phyloP scores from a whole-genome alignment of 2,888 invertebrate genomes.

The Villa cingulata region DNA sequence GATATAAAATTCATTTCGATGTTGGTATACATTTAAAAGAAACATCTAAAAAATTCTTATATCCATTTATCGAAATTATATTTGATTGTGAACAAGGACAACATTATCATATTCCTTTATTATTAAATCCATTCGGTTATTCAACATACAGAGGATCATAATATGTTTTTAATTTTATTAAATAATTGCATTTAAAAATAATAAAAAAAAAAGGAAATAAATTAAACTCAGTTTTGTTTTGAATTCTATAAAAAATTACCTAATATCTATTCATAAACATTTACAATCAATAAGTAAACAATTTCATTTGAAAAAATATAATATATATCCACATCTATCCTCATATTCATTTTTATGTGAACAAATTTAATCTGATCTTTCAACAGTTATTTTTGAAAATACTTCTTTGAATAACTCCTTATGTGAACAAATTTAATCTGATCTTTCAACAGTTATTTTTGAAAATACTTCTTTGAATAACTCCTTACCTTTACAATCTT shows the following conservation, averaged over 20 bases:
- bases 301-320: no score
- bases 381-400: constrained; percentile 15
- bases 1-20: constrained; percentile 62
- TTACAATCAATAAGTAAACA: no score
- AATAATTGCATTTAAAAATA: no score
- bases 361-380: no score
- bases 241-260: no score
- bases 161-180: no score
- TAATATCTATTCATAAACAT: no score
- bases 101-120: constrained; percentile 62
- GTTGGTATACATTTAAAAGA: constrained; percentile 55
- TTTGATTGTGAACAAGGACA: constrained; percentile 51
- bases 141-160: constrained; percentile 61
- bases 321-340: no score
- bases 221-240: no score
- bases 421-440: constrained; percentile 15
- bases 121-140: constrained; percentile 63
- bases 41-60: constrained; percentile 48
- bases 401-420: constrained; percentile 22
- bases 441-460: constrained; percentile 7
- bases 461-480: constrained; percentile 22
- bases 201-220: no score
- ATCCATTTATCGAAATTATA: constrained; percentile 64
- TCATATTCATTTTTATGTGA: no score
- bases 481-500: constrained; percentile 21